phyloP scores from a whole-genome alignment of 2,113 vertebrate species.

The Cercocebus atys region DNA sequence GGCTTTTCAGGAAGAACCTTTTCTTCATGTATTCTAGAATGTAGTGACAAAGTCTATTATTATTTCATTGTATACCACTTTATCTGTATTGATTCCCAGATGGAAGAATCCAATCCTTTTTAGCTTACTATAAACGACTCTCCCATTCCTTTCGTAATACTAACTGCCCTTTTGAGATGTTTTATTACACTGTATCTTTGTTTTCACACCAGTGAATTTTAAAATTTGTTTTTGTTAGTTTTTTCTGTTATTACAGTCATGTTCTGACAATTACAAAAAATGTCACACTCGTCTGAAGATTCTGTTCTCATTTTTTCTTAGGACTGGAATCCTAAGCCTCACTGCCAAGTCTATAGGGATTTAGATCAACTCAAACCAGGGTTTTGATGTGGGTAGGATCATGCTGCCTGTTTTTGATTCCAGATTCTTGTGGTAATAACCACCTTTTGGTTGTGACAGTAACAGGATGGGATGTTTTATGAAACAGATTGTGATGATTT shows the following conservation, averaged over 20 bases:
- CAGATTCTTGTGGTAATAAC: neutral
- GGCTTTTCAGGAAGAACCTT: neutral
- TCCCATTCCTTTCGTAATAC: neutral
- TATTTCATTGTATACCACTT: neutral
- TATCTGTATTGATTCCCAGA: neutral
- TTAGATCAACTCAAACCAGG: neutral
- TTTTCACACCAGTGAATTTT: slow-evolving; percentile 43
- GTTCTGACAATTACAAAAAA: slow-evolving; percentile 27
- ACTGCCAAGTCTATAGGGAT: neutral
- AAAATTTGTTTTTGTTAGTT: slow-evolving; percentile 35
- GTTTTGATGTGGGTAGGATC: neutral
- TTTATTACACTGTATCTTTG: neutral
- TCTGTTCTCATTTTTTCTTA: slow-evolving; percentile 7
- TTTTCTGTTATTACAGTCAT: neutral
- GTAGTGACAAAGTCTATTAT: neutral
- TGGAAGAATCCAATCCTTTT: neutral
- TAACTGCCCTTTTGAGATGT: neutral
- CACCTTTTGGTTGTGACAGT: neutral
- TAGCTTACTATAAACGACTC: neutral
- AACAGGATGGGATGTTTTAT: neutral
- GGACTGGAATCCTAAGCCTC: neutral
- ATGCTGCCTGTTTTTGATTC: neutral
- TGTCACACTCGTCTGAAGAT: slow-evolving; percentile 28
- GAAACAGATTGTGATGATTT: slow-evolving; percentile 39
- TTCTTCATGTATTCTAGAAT: neutral